These are phyloP conservation scores for Himalopsyche anomala DNA, from an alignment of 2,888 invertebrate species.

Conservation along the genomic window DNA sequence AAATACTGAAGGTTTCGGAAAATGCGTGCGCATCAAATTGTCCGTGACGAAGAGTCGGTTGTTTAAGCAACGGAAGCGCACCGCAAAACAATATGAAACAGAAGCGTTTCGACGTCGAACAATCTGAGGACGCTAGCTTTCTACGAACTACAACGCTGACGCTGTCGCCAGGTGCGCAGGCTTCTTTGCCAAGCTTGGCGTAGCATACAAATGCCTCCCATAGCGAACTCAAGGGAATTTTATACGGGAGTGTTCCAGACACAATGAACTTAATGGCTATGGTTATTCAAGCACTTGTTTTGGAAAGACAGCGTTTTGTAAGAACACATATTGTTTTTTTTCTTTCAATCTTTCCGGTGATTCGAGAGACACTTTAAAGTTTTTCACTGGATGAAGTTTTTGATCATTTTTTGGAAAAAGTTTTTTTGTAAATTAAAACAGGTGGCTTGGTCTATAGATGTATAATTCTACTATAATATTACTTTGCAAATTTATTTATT, in stretches of 20 bases:
- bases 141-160: not conserved
- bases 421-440: too few species aligned
- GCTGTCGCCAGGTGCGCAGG: not conserved
- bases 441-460: too few species aligned
- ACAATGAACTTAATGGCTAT: not conserved
- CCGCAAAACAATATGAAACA: constrained; percentile 28
- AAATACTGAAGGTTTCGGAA: constrained; percentile 11
- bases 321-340: not conserved
- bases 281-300: constrained; percentile 30
- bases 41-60: constrained; percentile 10
- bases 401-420: too few species aligned
- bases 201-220: constrained; percentile 1
- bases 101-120: constrained; percentile 4
- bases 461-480: too few species aligned
- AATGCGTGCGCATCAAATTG: constrained; percentile 37
- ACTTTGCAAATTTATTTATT: too few species aligned
- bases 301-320: not conserved
- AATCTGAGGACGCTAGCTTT: not conserved
- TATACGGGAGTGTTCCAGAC: not conserved
- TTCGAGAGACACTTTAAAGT: too few species aligned
- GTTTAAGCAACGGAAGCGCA: constrained; percentile 29
- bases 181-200: constrained; percentile 11
- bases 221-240: constrained; percentile 12
- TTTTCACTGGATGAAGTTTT: too few species aligned
- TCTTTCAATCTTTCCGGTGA: too few species aligned